These are phyloP conservation scores for Ploceus nigricollis DNA, from an alignment of 2,113 vertebrate genomes.

Conservation along the genomic window DNA sequence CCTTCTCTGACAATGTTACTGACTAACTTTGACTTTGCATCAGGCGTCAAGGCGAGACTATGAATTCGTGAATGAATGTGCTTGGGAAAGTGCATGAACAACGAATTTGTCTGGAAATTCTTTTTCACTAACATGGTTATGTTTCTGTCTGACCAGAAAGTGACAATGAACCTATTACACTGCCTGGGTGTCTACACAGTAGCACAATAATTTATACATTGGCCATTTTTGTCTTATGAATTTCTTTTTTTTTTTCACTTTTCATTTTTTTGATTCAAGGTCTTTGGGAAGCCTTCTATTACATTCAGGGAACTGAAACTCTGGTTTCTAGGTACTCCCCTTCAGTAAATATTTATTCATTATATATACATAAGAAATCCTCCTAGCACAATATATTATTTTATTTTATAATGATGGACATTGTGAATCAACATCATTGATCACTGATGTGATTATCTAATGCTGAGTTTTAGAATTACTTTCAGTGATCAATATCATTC, in stretches of 20 bases:
- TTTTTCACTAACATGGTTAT: neutral
- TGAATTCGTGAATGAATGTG: neutral
- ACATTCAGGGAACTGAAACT: neutral
- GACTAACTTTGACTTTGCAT: neutral
- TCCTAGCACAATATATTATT: neutral
- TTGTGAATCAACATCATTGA: neutral
- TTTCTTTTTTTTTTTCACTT: neutral
- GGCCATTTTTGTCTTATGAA: neutral
- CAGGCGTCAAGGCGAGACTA: rapidly evolving
- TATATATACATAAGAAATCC: neutral
- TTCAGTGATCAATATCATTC: neutral
- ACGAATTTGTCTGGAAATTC: neutral
- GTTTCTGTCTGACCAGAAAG: neutral
- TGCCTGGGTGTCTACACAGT: neutral
- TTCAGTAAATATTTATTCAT: neutral
- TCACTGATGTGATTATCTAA: neutral
- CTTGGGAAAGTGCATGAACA: neutral
- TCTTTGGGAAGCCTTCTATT: neutral
- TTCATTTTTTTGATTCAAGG: neutral
- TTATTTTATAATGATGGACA: neutral
- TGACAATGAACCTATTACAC: neutral
- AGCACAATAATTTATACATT: neutral
- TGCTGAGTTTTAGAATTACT: neutral
- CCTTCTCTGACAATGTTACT: neutral
- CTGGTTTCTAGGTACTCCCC: neutral